phyloP scores from a whole-genome alignment of 2,113 vertebrate species.

The Prochilodus magdalenae region DNA sequence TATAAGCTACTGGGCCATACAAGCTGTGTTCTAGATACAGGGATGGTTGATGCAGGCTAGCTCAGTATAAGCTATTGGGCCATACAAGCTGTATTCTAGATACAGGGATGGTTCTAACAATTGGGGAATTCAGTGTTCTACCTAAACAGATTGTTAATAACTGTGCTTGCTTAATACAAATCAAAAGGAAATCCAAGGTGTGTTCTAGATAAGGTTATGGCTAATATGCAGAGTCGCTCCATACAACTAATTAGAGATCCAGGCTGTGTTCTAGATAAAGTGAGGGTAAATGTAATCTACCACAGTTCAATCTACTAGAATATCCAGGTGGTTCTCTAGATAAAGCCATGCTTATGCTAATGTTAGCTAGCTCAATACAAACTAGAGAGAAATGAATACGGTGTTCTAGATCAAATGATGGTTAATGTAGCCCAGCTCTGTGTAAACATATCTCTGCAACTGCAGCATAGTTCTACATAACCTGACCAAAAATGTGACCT shows the following conservation, averaged over 20 bases:
- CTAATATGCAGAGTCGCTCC: not conserved
- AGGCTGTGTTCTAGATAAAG: not conserved
- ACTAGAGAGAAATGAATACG: not conserved
- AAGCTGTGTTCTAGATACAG: too few relatives aligned
- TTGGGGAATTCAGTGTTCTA: too few relatives aligned
- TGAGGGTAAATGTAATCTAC: not conserved
- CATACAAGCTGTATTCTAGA: too few relatives aligned
- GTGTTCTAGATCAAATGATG: not conserved
- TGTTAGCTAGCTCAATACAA: not conserved
- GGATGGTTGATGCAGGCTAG: too few relatives aligned
- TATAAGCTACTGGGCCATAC: too few relatives aligned
- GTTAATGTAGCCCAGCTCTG: not conserved
- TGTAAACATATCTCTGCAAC: too few relatives aligned
- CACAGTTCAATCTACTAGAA: not conserved
- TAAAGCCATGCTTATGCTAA: too few relatives aligned
- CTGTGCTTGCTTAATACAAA: not conserved
- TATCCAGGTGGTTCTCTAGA: not conserved
- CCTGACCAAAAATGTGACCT: not conserved
- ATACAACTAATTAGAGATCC: not conserved
- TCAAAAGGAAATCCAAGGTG: not conserved
- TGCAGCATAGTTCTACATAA: too few relatives aligned
- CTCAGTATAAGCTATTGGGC: too few relatives aligned
- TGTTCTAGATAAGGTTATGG: not conserved
- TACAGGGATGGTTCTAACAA: too few relatives aligned
- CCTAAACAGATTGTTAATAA: not conserved